Percentiles rank a stretch among this genome's conserved stretches.
phyloP scores from a whole-genome alignment of 2,797 vertebrate genomes.

The Austrolebias charrua region DNA sequence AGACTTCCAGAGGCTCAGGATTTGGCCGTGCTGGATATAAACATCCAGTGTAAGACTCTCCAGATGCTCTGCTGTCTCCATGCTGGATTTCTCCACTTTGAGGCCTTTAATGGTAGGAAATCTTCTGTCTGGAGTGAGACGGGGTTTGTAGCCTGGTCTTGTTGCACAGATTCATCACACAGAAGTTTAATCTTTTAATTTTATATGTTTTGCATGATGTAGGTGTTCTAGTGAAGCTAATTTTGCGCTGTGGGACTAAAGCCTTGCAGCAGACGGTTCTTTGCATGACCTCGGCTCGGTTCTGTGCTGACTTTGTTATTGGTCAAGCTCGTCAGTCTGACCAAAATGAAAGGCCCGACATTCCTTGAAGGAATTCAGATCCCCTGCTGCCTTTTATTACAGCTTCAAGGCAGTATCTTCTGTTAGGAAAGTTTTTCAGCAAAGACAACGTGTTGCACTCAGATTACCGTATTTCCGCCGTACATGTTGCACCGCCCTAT shows the following conservation, averaged over 20 bases:
- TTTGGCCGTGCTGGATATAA: conserved; percentile 71
- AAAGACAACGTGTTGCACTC: too few relatives aligned
- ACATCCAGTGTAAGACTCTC: conserved; percentile 78
- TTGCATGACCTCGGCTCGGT: too few relatives aligned
- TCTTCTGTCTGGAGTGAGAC: conserved; percentile 47
- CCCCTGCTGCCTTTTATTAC: too few relatives aligned
- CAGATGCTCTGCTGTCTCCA: conserved; percentile 71
- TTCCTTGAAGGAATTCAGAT: too few relatives aligned
- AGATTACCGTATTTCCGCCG: too few relatives aligned
- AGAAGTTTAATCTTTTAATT: conserved; percentile 9
- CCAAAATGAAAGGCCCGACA: too few relatives aligned
- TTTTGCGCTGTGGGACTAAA: not conserved
- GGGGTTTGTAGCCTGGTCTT: conserved; percentile 43
- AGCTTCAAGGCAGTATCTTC: too few relatives aligned
- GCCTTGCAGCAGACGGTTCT: too few relatives aligned
- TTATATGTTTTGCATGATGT: not conserved
- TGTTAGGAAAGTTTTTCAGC: too few relatives aligned
- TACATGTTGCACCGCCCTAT: too few relatives aligned
- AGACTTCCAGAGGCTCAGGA: conserved; percentile 74
- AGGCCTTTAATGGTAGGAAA: conserved; percentile 71
- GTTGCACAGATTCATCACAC: not conserved
- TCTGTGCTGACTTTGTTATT: too few relatives aligned
- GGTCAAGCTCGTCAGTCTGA: too few relatives aligned
- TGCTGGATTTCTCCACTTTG: conserved; percentile 60
- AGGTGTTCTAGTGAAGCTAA: not conserved